Evolutionary conservation across 53 echinoderm and acorn worm genomes (phyloP).

Genomic region (Patiria pectinifera): DNA sequence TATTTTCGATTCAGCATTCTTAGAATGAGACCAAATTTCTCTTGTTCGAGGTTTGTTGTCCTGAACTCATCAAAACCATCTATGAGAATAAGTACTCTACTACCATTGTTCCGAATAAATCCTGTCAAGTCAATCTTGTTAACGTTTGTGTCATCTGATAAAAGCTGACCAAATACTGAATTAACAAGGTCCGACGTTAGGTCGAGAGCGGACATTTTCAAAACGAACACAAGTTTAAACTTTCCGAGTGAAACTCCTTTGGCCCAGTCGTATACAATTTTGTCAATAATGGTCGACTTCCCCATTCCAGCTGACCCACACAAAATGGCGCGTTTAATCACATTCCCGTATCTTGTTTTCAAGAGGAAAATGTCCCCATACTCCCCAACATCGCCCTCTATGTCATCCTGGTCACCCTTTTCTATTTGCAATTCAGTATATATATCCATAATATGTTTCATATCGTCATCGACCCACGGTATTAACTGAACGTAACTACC

Average conservation of each 20-base stretch:
- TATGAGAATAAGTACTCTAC: no score
- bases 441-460: no score
- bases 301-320: constrained; percentile 46
- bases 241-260: neutral
- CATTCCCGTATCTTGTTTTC: no score
- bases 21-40: constrained; percentile 14
- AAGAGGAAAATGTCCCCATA: no score
- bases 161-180: constrained; percentile 35
- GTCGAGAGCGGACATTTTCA: constrained; percentile 15
- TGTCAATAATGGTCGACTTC: constrained; percentile 48
- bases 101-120: neutral
- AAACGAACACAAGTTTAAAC: constrained; percentile 26
- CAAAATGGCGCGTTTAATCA: no score
- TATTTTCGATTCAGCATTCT: neutral
- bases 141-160: neutral
- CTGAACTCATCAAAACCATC: no score
- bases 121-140: constrained; percentile 7
- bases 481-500: constrained; percentile 43
- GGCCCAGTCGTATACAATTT: constrained; percentile 56
- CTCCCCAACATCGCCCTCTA: no score
- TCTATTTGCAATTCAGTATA: no score
- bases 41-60: no score
- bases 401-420: no score
- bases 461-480: no score
- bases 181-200: constrained; percentile 16